A percentile compares a stretch with the other conserved stretches of the same genome.
Conservation (phyloP, 2,888 invertebrate genomes). For the Stenodema calcarata region DNA sequence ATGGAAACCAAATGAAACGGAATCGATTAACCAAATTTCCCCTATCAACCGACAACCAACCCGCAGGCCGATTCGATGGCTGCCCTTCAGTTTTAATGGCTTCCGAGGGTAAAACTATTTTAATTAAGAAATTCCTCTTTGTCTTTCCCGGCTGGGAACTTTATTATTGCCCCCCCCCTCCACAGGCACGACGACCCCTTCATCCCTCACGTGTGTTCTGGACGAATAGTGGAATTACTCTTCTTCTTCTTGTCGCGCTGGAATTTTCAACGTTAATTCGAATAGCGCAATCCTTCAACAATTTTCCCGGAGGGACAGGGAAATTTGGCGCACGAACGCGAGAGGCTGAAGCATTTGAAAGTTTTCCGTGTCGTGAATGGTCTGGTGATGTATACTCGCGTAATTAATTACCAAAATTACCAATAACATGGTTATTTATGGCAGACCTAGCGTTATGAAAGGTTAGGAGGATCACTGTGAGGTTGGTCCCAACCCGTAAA, state of each 20-base stretch:
- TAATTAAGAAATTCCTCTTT: constrained; percentile 49
- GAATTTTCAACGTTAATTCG: constrained; percentile 31
- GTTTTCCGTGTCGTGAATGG: not conserved
- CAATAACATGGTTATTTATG: too few relatives aligned
- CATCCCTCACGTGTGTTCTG: not conserved
- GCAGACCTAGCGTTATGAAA: too few relatives aligned
- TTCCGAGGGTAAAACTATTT: constrained; percentile 43
- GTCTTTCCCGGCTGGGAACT: constrained; percentile 20
- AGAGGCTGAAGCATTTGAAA: not conserved
- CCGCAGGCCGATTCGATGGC: constrained; percentile 24
- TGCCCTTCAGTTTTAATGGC: constrained; percentile 44
- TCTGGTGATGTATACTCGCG: not conserved
- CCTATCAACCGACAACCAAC: constrained; percentile 18
- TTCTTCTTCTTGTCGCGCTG: not conserved
- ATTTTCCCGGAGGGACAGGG: not conserved
- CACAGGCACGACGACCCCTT: too few relatives aligned
- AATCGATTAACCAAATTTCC: constrained; percentile 35
- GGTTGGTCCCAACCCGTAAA: too few relatives aligned
- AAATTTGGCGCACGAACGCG: not conserved
- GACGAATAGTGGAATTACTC: constrained; percentile 35
- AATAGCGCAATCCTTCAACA: constrained; percentile 16
- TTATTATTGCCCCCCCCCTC: constrained; percentile 28
- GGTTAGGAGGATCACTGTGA: too few relatives aligned
- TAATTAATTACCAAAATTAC: too few relatives aligned
- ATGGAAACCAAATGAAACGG: constrained; percentile 22